Base-by-base conservation (phyloP, 2,113 vertebrate species). In the Oplegnathus fasciatus region DNA sequence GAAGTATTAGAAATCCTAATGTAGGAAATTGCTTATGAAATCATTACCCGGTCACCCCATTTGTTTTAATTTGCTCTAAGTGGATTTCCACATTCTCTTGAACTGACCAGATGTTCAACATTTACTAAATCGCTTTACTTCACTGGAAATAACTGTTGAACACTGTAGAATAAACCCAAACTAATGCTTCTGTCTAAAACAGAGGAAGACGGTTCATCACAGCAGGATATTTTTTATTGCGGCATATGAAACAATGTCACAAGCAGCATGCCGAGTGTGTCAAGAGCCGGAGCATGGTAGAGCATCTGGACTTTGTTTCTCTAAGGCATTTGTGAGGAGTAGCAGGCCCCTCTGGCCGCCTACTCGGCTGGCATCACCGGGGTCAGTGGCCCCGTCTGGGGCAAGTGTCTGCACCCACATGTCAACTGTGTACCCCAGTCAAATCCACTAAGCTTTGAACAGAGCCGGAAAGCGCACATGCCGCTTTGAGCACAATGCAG, bases 51-150 rank as follows among this genome's bases (percentile, higher is more conserved):
- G 88, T 90, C 88, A 88, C 86, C 89, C 93, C 93, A 95, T 96
- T 95, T 93, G 90, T 95, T 95, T 95, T 95, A 94, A 96, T 96
- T 95, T 94, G 64, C 92, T 93, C 90, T 94, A 94, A 95, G 94
- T 95, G 94, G 94, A 93, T 95, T 95, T 92, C 86, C 87, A 90
- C 91, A 90, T 94, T 95, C 92, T 91, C 81, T 91, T 85, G 74
- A 91, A 94, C 92, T 95, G 94, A 94, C 94, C 96, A 96, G 94
- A 95, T 95, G 96, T 95, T 95, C 92, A 84, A 44, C 87, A 93
- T 93, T 93, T 86, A 75, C 86, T 70, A 91, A 94, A 94, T 92
- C 67, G 71, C 86, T 92, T 94, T 86, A 90, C 86, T 91, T 90
- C 44, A 32, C 83, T 87, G 81, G 82, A 89, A 88, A 90, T 89